phyloP scores from a whole-genome alignment of 1,140 invertebrate species.

The Leptopilina boulardi region DNA sequence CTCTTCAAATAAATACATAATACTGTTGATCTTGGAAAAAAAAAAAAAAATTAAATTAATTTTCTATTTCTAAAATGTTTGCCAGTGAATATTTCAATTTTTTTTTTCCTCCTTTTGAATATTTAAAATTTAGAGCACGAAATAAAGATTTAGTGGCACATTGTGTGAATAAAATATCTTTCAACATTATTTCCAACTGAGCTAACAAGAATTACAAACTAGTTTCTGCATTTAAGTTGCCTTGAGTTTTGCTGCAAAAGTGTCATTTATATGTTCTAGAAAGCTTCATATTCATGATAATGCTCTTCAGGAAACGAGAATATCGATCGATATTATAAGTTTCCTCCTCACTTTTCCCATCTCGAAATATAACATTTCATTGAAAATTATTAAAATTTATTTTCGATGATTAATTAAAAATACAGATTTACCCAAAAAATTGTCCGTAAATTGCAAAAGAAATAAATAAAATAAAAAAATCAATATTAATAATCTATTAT shows the following conservation, averaged over 20 bases:
- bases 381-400: too few species aligned
- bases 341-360: background rate
- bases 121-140: background rate
- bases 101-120: too few species aligned
- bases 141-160: background rate
- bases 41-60: background rate
- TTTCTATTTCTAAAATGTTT: background rate
- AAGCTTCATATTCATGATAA: slow-evolving; percentile 5
- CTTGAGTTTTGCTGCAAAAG: slow-evolving; percentile 4
- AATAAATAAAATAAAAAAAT: too few species aligned
- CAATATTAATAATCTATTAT: too few species aligned
- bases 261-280: background rate
- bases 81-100: too few species aligned
- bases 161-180: background rate
- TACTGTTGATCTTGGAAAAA: background rate
- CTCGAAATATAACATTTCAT: background rate
- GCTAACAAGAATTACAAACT: background rate
- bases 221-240: background rate
- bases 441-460: too few species aligned
- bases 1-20: background rate
- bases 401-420: too few species aligned
- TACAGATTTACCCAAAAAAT: too few species aligned
- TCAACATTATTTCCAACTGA: background rate
- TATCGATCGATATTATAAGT: background rate
- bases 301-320: background rate